A percentile compares a stretch with the other conserved stretches of the same genome.
Conservation (phyloP, 64 coral and sea anemone species). For the Trachythela sp. region DNA sequence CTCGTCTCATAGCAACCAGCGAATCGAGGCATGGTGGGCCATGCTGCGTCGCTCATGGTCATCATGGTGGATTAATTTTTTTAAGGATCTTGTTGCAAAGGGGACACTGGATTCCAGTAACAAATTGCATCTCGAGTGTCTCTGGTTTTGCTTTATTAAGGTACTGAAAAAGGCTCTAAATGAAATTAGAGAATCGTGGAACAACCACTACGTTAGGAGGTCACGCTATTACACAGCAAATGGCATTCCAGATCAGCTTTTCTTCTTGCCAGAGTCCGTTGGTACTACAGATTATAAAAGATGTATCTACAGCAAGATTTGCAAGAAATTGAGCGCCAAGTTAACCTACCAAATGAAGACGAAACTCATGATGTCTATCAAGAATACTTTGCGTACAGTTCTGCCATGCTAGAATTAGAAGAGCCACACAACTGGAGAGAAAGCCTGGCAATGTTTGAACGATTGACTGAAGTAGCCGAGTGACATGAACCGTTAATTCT, state of each 20-base stretch:
- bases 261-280: background rate
- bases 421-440: background rate
- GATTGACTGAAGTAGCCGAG: background rate
- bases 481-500: no score
- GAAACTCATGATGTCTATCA: background rate
- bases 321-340: background rate
- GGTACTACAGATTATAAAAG: background rate
- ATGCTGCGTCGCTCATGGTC: background rate
- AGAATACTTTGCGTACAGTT: background rate
- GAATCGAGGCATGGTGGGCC: background rate
- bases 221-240: background rate
- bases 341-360: background rate
- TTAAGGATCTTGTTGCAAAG: background rate
- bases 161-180: background rate
- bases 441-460: background rate
- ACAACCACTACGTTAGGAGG: background rate
- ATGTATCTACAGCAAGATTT: background rate
- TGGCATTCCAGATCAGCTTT: background rate
- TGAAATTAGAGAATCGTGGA: background rate
- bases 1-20: no score
- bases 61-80: background rate
- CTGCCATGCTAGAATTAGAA: background rate
- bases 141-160: background rate
- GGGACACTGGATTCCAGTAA: background rate
- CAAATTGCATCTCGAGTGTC: background rate